Evolutionary conservation across 2,888 invertebrate species (phyloP), one percentile per base, ranked within the genome.

Genomic region (Diplazon laetatorius): DNA sequence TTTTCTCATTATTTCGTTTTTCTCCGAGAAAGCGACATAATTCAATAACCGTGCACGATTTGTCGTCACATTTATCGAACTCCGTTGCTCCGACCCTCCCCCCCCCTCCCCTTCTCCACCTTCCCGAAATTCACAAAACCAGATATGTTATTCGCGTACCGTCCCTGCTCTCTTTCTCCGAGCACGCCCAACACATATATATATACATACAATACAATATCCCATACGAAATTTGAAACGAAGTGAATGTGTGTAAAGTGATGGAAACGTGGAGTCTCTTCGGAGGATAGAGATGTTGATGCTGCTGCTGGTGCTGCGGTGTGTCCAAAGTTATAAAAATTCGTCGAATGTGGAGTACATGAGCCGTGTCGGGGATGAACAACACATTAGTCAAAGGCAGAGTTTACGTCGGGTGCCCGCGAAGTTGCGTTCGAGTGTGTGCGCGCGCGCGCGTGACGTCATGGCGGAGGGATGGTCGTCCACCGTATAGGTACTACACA

Each of bases 301-400:
- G 30, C 22, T 62, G 35, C 22, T 10, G 59, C 37, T 18, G 52
- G 48, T 46, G 50, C 14, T 74, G 73, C 48, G 50, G 55, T 66
- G 55, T 66, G 35, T 37, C 14, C 18, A 30, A 78, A 77, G 84
- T 85, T 87, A 85, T 86, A 85, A 85, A n/a, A 69, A 86, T 86
- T 85, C 83, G 82, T 80, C 80, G 84, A 84, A 84, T 83, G 83
- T 83, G 82, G 83, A 85, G 85, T 89, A 87, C 86, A 89, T 87
- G 87, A 88, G 86, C 84, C 86, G 85, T 87, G 86, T 85, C 85
- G 84, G 78, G 78, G 85, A 86, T 85, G 89, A 89, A 89, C 89
- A 89, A 89, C 89, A 89, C 89, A 89, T 89, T 89, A 88, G 87
- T 89, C 89, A 89, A 89, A 88, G 86, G 87, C 79, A 77, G n/a